Conservation (phyloP, 2,888 invertebrate genomes). For the Caprella mutica region DNA sequence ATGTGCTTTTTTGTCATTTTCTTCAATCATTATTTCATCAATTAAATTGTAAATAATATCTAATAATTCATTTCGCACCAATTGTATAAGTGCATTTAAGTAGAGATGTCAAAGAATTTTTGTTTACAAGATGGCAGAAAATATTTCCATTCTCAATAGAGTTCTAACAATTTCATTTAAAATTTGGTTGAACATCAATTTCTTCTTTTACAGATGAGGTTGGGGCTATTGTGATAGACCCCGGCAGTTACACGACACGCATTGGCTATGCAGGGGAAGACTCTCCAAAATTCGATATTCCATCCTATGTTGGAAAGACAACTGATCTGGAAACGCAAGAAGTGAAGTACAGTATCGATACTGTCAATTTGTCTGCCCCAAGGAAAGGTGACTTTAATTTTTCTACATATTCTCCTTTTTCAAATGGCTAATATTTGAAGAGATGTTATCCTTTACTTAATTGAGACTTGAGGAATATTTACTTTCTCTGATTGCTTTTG, state of each 20-base stretch:
- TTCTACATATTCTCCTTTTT: too few species aligned
- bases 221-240: conserved; percentile 93
- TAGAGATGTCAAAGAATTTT: neutral
- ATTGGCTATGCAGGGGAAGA: conserved; percentile 96
- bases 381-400: conserved; percentile 54
- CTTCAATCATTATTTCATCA: too few species aligned
- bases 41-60: too few species aligned
- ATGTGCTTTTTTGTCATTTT: too few species aligned
- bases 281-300: conserved; percentile 97
- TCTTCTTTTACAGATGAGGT: conserved; percentile 65
- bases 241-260: conserved; percentile 78
- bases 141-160: neutral
- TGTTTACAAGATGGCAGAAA: neutral
- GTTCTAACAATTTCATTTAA: neutral
- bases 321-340: conserved; percentile 48
- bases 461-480: too few species aligned
- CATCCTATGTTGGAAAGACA: conserved; percentile 74
- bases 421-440: too few species aligned
- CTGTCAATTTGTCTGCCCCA: conserved; percentile 81
- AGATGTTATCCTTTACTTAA: too few species aligned
- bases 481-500: too few species aligned
- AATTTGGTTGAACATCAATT: conserved; percentile 8
- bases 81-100: neutral
- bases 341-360: conserved; percentile 56
- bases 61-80: too few species aligned